Evolutionary conservation across 1,140 invertebrate genomes (phyloP).

Genomic region (Heliconius congener): DNA sequence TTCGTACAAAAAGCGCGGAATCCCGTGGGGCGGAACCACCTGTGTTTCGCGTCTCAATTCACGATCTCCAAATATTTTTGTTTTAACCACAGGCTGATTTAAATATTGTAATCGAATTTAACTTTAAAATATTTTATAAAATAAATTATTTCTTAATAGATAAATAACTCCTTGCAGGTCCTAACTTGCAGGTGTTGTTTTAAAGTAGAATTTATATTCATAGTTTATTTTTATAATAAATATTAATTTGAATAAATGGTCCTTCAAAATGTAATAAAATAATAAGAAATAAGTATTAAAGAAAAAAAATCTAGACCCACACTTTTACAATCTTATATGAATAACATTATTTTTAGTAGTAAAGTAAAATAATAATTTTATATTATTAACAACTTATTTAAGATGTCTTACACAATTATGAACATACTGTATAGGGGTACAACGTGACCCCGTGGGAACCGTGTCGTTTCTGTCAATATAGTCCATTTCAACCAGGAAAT

Average conservation of each 20-base stretch:
- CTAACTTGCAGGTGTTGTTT: no score
- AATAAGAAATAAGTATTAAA: no score
- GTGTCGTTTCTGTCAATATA: constrained; percentile 47
- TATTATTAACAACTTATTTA: neutral
- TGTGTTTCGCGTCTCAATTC: constrained; percentile 57
- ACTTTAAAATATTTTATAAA: neutral
- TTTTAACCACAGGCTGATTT: constrained; percentile 43
- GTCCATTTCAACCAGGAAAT: constrained; percentile 60
- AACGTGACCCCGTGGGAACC: constrained; percentile 65
- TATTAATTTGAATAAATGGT: no score
- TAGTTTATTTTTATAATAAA: no score
- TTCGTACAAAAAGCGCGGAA: constrained; percentile 59
- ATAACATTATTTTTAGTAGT: no score
- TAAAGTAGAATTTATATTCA: no score
- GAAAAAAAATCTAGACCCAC: no score
- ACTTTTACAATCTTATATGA: no score
- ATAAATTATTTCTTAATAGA: no score
- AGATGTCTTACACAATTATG: neutral
- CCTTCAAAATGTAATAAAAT: no score
- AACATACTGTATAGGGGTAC: constrained; percentile 46
- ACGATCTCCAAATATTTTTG: constrained; percentile 39
- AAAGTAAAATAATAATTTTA: neutral
- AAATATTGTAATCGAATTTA: neutral
- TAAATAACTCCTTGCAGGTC: no score
- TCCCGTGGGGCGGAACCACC: constrained; percentile 67